A percentile compares a stretch with the other conserved stretches of the same genome.
Conservation (phyloP, 2,113 vertebrate genomes). For the Sitta europaea region DNA sequence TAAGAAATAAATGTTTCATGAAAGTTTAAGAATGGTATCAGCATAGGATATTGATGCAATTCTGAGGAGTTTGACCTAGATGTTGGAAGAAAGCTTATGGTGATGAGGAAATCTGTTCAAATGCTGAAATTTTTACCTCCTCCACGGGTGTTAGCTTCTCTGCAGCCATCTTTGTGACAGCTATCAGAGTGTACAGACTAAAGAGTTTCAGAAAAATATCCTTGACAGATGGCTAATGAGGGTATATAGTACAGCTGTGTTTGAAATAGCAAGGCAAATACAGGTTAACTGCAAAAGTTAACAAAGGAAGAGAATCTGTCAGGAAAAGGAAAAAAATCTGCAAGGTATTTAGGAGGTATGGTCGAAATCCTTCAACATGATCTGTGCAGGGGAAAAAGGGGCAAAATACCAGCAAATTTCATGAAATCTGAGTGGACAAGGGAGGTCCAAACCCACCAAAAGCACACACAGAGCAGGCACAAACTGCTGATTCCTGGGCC, state of each 20-base stretch:
- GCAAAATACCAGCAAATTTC: neutral
- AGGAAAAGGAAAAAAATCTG: neutral
- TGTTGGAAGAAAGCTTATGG: neutral
- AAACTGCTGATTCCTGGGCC: neutral
- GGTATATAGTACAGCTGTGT: neutral
- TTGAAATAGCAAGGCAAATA: neutral
- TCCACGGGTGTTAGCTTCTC: neutral
- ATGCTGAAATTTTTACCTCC: neutral
- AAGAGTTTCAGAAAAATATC: neutral
- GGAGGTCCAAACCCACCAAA: neutral
- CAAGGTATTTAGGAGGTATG: neutral
- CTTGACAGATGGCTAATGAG: neutral
- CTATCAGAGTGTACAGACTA: neutral
- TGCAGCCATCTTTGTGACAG: neutral
- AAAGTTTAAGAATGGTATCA: neutral
- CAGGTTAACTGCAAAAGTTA: neutral
- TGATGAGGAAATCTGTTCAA: neutral
- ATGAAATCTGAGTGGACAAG: neutral
- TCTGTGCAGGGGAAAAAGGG: neutral
- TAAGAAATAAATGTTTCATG: too few species aligned
- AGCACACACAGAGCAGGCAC: neutral
- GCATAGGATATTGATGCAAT: neutral
- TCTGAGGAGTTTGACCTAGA: neutral
- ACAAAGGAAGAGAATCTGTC: neutral
- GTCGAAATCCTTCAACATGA: neutral